Evolutionary conservation across 2,888 invertebrate species (phyloP), one percentile per base, ranked within the genome.

Genomic region (Microdon myrmicae): DNA sequence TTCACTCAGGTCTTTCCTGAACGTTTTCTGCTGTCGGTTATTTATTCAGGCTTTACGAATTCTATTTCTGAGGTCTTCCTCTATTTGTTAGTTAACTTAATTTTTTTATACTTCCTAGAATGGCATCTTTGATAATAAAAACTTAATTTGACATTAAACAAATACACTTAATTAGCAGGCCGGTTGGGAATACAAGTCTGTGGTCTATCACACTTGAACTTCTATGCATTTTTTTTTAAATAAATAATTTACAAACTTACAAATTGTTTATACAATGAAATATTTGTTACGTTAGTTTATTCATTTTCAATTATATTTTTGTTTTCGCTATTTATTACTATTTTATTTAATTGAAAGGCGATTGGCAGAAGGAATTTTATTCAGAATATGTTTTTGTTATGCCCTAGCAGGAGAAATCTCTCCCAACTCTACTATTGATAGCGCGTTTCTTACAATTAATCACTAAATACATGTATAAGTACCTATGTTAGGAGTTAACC

Each of bases 111-210:
- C n/a, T 14, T 4, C 22, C 13, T 38, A 32, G 13, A 17, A 38
- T 31, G 22, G 44, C 19, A 37, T 16, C 20, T 43, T 12, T 28
- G 39, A 55, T 37, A 19, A 29, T 41, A 37, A 48, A 44, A 31
- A n/a, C 20, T 45, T 7, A 47, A 13, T 41, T 16, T 12, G 16
- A n/a, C n/a, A n/a, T n/a, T 23, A 43, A 6, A 35, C 22, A 49
- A 49, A 44, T 39, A 48, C 43, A 16, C 35, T 61, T 31, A 51
- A 49, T 49, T 49, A 45, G 39, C 41, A 49, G 37, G 47, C 31
- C 43, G 51, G 51, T 49, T 56, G 51, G 49, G 64, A 56, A n/a
- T n/a, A n/a, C n/a, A n/a, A n/a, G n/a, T n/a, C n/a, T n/a, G n/a
- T n/a, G n/a, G n/a, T n/a, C n/a, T n/a, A n/a, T n/a, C n/a, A n/a